Evolutionary conservation across 2,113 vertebrate species (phyloP).

Genomic region (Gopherus flavomarginatus): DNA sequence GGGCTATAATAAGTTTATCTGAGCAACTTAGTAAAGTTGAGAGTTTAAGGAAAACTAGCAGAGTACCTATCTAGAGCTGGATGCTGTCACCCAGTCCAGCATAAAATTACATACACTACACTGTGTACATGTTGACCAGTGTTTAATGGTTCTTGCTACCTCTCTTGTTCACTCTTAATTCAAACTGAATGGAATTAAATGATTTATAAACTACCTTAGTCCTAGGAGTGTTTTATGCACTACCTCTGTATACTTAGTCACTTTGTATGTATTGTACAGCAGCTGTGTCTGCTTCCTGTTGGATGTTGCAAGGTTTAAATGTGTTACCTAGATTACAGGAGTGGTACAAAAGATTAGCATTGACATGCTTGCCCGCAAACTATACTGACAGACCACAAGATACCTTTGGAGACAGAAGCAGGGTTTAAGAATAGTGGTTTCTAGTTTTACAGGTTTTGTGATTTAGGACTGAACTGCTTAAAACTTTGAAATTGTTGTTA

Average conservation of each 20-base stretch:
- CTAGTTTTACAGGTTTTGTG: slow-evolving; percentile 59
- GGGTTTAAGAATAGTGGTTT: slow-evolving; percentile 57
- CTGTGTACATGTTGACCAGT: background rate
- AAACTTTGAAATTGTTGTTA: background rate
- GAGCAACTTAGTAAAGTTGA: background rate
- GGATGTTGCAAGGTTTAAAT: slow-evolving; percentile 72
- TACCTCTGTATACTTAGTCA: slow-evolving; percentile 26
- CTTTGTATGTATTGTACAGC: slow-evolving; percentile 52
- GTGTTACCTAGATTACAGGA: slow-evolving; percentile 76
- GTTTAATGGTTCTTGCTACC: background rate
- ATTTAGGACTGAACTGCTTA: slow-evolving; percentile 50
- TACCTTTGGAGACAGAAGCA: slow-evolving; percentile 70
- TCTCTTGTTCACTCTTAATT: slow-evolving; percentile 24
- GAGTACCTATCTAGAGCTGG: background rate
- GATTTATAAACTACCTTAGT: slow-evolving; percentile 63
- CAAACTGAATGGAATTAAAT: slow-evolving; percentile 64
- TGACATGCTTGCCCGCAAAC: slow-evolving; percentile 65
- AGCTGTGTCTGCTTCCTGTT: slow-evolving; percentile 74
- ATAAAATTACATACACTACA: slow-evolving; percentile 7
- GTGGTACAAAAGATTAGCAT: slow-evolving; percentile 72
- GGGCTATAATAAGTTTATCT: accelerated
- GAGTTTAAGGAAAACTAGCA: background rate
- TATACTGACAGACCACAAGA: slow-evolving; percentile 69
- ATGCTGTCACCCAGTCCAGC: background rate
- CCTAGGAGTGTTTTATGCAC: slow-evolving; percentile 34